Evolutionary conservation across 2,113 vertebrate genomes (phyloP), one percentile per base, ranked within the genome.

Genomic region (Prolemur simus): DNA sequence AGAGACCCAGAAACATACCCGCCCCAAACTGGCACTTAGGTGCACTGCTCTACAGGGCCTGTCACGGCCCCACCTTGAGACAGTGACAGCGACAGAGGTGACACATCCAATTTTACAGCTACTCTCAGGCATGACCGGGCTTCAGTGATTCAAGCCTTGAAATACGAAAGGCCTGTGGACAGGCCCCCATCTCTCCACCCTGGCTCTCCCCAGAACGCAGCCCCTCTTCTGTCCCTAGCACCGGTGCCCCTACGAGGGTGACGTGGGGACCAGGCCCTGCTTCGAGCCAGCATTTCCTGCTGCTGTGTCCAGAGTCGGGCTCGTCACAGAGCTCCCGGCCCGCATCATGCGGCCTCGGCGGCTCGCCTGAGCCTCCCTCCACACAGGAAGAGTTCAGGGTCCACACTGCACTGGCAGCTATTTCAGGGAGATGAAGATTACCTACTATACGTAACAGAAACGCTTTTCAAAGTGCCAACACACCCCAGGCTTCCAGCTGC

Each of bases 171-270:
- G 20, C 15, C 39, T 17, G 13, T 4, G 23, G 34, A 60, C 49
- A 77, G 66, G n/a, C n/a, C 10, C n/a, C n/a, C 18, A 11, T 23
- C n/a, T 39, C n/a, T 20, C 37, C 18, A 37, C 20, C 68, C 68
- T 37, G 68, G 68, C 68, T 69, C 68, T n/a, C 66, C 66, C 34
- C n/a, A 69, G 68, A 37, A 68, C 15, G 7, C 21, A 37, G 45
- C 37, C 37, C 27, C 37, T 56, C 54, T 69, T n/a, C 34, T 17
- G 3, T 5, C 10, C 9, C 68, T 4, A 21, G 18, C 21, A 12
- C n/a, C 37, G 39, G n/a, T 17, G 56, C 25, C 73, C 23, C 23
- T 29, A 0, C 2, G 15, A 4, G 5, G 0, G 0, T 8, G 5
- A 8, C 49, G 18, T 3, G 9, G 56, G 49, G 34, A 20, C 49